These are phyloP conservation scores for Mystacornis crossleyi DNA, from an alignment of 2,113 vertebrate species.

Conservation along the genomic window DNA sequence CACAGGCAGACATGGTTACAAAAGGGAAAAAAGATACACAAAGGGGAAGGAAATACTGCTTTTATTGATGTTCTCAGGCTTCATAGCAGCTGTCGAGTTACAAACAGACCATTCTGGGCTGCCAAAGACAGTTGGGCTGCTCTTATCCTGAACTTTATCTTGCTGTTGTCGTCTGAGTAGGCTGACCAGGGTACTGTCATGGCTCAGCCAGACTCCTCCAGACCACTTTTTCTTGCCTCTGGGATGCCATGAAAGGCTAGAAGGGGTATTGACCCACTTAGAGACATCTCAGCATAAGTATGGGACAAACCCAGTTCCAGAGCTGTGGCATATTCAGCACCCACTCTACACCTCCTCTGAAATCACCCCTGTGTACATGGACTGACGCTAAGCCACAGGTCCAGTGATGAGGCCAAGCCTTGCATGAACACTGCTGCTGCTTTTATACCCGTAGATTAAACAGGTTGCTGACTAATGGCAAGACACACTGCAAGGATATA, in stretches of 20 bases:
- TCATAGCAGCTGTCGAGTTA: not conserved
- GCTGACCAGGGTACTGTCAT: not conserved
- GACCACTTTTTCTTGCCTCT: not conserved
- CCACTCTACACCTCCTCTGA: rapidly evolving
- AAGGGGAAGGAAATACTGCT: not conserved
- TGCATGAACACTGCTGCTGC: not conserved
- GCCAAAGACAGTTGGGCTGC: not conserved
- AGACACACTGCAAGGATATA: rapidly evolving
- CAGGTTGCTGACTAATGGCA: not conserved
- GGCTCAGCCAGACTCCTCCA: not conserved
- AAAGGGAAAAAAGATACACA: constrained; percentile 17
- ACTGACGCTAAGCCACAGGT: not conserved
- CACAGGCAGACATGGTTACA: constrained; percentile 9
- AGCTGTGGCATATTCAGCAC: not conserved
- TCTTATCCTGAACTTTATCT: not conserved
- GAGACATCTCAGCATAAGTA: not conserved
- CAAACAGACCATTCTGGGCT: not conserved
- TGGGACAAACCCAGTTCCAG: not conserved
- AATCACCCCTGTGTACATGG: rapidly evolving
- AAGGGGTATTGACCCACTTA: not conserved
- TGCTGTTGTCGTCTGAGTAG: not conserved
- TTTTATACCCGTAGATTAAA: not conserved
- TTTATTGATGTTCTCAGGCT: constrained; percentile 24
- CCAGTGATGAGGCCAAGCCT: not conserved
- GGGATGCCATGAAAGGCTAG: not conserved